Conservation (phyloP, 2,113 vertebrate species). For the Thalassoma bifasciatum region DNA sequence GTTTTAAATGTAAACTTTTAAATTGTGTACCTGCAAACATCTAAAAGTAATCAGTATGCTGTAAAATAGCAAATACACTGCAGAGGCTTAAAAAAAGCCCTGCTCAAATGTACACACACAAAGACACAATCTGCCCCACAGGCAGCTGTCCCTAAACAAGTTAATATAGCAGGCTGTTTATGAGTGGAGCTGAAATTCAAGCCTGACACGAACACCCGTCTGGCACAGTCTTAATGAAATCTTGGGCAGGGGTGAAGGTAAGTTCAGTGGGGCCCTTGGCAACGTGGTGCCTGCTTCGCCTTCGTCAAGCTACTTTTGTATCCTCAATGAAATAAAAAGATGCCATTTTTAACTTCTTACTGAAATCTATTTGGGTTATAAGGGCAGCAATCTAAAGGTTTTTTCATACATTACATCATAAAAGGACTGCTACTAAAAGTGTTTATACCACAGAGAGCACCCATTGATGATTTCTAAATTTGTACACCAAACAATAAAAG, state of each 20-base stretch:
- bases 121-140: slow-evolving; percentile 46
- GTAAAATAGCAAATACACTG: not conserved
- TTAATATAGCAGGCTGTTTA: slow-evolving; percentile 89
- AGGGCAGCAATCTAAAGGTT: not conserved
- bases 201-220: slow-evolving; percentile 81
- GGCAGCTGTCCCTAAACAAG: slow-evolving; percentile 88
- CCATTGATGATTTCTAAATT: too few relatives aligned
- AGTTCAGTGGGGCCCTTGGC: slow-evolving; percentile 78
- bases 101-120: slow-evolving; percentile 49
- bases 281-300: slow-evolving; percentile 32
- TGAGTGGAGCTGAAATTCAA: slow-evolving; percentile 84
- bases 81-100: not conserved
- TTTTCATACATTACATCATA: not conserved
- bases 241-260: slow-evolving; percentile 82
- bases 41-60: slow-evolving; percentile 29
- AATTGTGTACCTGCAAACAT: slow-evolving; percentile 19
- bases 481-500: too few relatives aligned
- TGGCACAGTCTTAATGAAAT: slow-evolving; percentile 87
- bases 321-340: slow-evolving; percentile 10
- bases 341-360: not conserved
- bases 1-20: slow-evolving; percentile 28
- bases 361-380: not conserved
- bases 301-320: slow-evolving; percentile 32
- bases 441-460: too few relatives aligned
- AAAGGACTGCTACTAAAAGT: not conserved